Evolutionary conservation across 2,888 invertebrate species (phyloP).

Genomic region (Aethes cnicana): DNA sequence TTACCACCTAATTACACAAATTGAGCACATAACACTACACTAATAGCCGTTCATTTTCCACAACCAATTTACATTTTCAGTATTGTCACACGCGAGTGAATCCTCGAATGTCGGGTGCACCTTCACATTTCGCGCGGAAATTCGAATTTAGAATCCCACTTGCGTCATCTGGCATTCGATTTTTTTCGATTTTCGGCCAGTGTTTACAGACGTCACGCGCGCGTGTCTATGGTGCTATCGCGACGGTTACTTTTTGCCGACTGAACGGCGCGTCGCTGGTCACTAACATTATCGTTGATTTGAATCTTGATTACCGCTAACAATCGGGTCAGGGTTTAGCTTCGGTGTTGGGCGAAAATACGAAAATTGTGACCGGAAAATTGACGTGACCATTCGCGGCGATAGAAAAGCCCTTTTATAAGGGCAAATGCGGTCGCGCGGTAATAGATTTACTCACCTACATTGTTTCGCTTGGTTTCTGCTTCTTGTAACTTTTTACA

Average conservation of each 20-base stretch:
- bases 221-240: constrained; percentile 51
- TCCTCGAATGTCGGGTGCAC: too few relatives aligned
- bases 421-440: too few relatives aligned
- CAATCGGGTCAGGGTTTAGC: constrained; percentile 73
- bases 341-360: constrained; percentile 40
- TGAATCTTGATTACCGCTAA: constrained; percentile 70
- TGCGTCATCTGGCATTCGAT: constrained; percentile 44
- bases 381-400: constrained; percentile 12
- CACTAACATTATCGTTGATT: constrained; percentile 76
- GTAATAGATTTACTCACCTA: background rate
- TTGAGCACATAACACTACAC: constrained; percentile 39
- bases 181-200: constrained; percentile 51
- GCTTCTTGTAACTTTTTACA: too few relatives aligned
- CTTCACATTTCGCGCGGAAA: constrained; percentile 53
- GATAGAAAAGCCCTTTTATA: too few relatives aligned
- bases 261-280: constrained; percentile 68
- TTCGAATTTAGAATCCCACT: constrained; percentile 56
- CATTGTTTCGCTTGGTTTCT: too few relatives aligned
- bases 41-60: constrained; percentile 3
- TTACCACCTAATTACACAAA: constrained; percentile 44
- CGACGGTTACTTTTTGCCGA: constrained; percentile 64
- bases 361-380: constrained; percentile 24
- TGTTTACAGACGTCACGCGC: constrained; percentile 35
- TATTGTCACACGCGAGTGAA: too few relatives aligned
- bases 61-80: constrained; percentile 25